Evolutionary conservation across 2,113 vertebrate species (phyloP), one percentile per base, ranked within the genome.

Genomic region (Leptocoma aspasia): DNA sequence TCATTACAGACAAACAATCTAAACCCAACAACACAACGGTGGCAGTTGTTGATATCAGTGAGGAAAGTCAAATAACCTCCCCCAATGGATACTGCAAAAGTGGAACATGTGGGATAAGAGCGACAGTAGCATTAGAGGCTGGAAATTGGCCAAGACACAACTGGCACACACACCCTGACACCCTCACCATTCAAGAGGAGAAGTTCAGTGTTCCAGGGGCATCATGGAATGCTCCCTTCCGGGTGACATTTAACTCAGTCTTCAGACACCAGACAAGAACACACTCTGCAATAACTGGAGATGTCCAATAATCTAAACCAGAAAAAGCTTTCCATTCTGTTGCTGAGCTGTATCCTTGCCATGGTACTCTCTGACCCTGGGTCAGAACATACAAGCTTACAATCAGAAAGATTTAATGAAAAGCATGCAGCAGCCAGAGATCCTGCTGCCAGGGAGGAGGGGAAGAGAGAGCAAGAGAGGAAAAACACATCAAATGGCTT

Each of bases 371-470:
- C 45, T 95, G 95, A 95, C 91, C 90, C 82, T 41, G 60, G 82
- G 89, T 92, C 91, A 94, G 92, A 91, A 86, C 71, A 81, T 70
- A 93, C 84, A 79, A 70, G 61, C 79, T 73, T 66, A 41, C 72
- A 91, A 66, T 93, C 94, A 96, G 85, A 85, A 89, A 94, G 86
- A 93, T 84, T 93, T 97, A 96, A 96, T 92, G 82, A 96, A 96
- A 93, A 91, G 84, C 83, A 94, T 85, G 50, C 93, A 79, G 61
- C 8, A 9, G 78, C 52, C 90, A 90, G 85, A 90, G 75, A 89
- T 86, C 57, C 63, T 91, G 89, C 91, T 96, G 84, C 89, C 86
- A 83, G 76, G 7, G 83, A 94, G 73, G 57, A 72, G 87, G 68
- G 87, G 80, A 60, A 39, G 30, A 47, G 45, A 80, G 15, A 86